Base-by-base conservation (phyloP, 2,888 invertebrate species). In the Callyntrura guangdongensis region DNA sequence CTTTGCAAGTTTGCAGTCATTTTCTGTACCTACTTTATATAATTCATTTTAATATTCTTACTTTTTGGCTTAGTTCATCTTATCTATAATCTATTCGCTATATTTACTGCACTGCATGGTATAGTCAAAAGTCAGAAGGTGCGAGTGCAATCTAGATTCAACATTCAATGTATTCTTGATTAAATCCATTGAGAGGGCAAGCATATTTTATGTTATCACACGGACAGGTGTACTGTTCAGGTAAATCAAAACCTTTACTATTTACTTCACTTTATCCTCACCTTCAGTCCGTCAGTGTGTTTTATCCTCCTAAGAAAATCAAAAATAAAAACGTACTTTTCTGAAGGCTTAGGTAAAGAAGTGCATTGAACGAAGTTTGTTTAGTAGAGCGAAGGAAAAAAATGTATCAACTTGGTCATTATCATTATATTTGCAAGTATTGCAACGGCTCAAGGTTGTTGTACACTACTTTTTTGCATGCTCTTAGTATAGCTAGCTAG, bases 331-430 rank as follows among this genome's bases (percentile, higher is more conserved):
- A 25, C 8, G 53, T 22, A 53, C 6, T 20, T 22, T 49, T 77
- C 49, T 77, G 22, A n/a, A 77, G 17, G 69, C 45, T 0, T 79
- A 81, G 17, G 36, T 81, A 36, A 53, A 84, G 77, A 84, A 89
- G 84, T 84, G 84, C 89, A 89, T 77, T 89, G 84, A 89, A 84
- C 89, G 83, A 89, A 84, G 67, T 64, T 77, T 84, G 89, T 79
- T 89, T 89, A 89, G 64, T 89, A 89, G 89, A 89, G 89, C 89
- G 79, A 79, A 67, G 12, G 22, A 77, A 77, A 89, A 82, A 83
- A 82, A 86, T 17, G n/a, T 47, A 81, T 61, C 61, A 45, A 81
- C 61, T 45, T 81, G 81, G 81, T 81, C 81, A 81, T 56, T 61
- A 79, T 61, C 45, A 85, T 25, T 6, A 36, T 36, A 36, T 4